Percentiles rank a stretch among this genome's conserved stretches.
Conservation (phyloP, 2,113 vertebrate genomes). For the Echinops telfairi region DNA sequence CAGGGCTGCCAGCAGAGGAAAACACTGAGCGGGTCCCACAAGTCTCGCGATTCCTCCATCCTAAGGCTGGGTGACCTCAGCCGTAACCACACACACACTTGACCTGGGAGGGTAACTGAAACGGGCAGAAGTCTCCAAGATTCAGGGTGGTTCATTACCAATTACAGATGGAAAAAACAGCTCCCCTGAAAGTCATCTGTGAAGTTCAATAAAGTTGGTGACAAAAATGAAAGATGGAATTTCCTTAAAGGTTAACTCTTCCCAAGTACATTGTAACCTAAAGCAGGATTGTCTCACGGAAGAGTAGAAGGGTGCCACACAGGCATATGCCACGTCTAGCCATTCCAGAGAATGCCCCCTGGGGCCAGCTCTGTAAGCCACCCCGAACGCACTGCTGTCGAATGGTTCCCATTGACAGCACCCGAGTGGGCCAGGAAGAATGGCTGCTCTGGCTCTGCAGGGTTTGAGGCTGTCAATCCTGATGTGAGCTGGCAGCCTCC, state of each 20-base stretch:
- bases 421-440: too few relatives aligned
- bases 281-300: neutral
- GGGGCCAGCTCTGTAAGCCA: too few relatives aligned
- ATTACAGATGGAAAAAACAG: neutral
- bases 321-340: neutral
- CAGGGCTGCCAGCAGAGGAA: constrained; percentile 24
- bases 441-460: too few relatives aligned
- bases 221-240: constrained; percentile 39
- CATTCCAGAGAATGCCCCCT: neutral
- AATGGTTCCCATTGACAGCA: too few relatives aligned
- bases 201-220: constrained; percentile 50
- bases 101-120: neutral
- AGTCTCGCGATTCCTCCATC: neutral
- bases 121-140: constrained; percentile 13
- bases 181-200: neutral
- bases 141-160: neutral
- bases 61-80: constrained; percentile 2
- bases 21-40: neutral
- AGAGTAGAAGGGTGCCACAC: neutral
- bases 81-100: neutral
- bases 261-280: neutral
- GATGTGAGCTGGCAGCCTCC: too few relatives aligned
- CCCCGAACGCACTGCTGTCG: too few relatives aligned
- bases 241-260: constrained; percentile 35
- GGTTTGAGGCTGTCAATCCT: too few relatives aligned